phyloP scores from a whole-genome alignment of 2,888 invertebrate genomes.

The Papilio elwesi region DNA sequence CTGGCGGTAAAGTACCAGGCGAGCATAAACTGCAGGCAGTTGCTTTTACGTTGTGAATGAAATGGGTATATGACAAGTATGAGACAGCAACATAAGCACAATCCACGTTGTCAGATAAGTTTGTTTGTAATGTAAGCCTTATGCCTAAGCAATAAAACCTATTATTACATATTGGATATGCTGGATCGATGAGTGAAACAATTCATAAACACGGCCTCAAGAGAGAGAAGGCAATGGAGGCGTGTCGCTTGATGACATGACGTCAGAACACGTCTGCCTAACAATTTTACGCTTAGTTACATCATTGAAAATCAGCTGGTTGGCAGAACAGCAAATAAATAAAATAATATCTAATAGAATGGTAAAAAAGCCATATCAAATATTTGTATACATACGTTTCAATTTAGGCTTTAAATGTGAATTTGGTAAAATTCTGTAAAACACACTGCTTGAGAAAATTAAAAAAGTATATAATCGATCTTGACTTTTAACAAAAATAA shows the following conservation, averaged over 20 bases:
- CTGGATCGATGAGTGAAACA: constrained; percentile 66
- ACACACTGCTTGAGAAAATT: no score
- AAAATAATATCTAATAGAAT: no score
- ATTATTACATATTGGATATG: constrained; percentile 55
- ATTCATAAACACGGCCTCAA: constrained; percentile 44
- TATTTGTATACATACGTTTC: no score
- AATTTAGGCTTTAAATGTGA: no score
- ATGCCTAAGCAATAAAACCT: constrained; percentile 49
- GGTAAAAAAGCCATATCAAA: no score
- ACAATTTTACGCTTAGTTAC: constrained; percentile 66
- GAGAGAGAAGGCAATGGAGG: constrained; percentile 63
- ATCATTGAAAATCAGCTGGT: constrained; percentile 81
- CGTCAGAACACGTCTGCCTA: constrained; percentile 72
- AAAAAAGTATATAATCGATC: no score
- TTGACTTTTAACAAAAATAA: no score
- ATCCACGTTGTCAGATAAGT: constrained; percentile 46
- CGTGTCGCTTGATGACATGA: constrained; percentile 65
- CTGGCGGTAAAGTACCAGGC: constrained; percentile 83
- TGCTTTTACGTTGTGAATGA: constrained; percentile 53
- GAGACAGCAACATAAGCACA: constrained; percentile 54
- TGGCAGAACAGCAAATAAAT: constrained; percentile 12
- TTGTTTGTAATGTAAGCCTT: constrained; percentile 54
- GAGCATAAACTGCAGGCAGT: constrained; percentile 62
- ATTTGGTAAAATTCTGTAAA: no score
- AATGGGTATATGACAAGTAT: constrained; percentile 54